A percentile compares a stretch with the other conserved stretches of the same genome.
These are phyloP conservation scores for Stratiomys singularior DNA, from an alignment of 2,888 invertebrate genomes.

Conservation along the genomic window DNA sequence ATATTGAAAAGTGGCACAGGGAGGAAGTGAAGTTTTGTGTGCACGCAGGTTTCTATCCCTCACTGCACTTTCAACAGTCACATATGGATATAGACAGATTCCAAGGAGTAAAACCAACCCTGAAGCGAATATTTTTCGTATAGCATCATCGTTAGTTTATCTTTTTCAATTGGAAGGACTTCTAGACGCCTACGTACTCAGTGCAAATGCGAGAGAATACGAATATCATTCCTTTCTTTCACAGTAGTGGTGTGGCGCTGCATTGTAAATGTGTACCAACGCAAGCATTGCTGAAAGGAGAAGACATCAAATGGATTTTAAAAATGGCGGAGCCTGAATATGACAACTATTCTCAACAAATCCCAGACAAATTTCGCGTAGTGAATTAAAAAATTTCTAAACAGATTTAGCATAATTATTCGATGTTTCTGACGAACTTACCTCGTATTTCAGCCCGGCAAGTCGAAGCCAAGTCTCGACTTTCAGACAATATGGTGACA, in stretches of 20 bases:
- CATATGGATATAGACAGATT: neutral
- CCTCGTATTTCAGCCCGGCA: conserved; percentile 93
- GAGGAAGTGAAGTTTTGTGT: too few species aligned
- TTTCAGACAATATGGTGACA: conserved; percentile 94
- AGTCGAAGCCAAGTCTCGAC: conserved; percentile 96
- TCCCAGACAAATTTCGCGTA: too few species aligned
- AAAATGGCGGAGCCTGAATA: conserved; percentile 11
- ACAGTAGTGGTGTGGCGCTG: too few species aligned
- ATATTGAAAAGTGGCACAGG: too few species aligned
- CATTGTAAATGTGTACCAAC: neutral
- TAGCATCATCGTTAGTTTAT: too few species aligned
- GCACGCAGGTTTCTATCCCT: too few species aligned
- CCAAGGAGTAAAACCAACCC: neutral
- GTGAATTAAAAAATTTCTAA: neutral
- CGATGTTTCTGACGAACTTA: conserved; percentile 68
- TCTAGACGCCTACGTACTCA: conserved; percentile 29
- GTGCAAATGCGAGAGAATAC: conserved; percentile 9
- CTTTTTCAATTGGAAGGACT: conserved; percentile 11
- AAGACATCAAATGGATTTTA: conserved; percentile 17
- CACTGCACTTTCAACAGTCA: too few species aligned
- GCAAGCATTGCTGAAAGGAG: conserved; percentile 38
- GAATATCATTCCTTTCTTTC: neutral
- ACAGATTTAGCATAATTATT: neutral
- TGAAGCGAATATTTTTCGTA: too few species aligned
- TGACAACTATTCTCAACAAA: too few species aligned